phyloP scores from a whole-genome alignment of 2,888 invertebrate genomes.

The Lycaena phlaeas region DNA sequence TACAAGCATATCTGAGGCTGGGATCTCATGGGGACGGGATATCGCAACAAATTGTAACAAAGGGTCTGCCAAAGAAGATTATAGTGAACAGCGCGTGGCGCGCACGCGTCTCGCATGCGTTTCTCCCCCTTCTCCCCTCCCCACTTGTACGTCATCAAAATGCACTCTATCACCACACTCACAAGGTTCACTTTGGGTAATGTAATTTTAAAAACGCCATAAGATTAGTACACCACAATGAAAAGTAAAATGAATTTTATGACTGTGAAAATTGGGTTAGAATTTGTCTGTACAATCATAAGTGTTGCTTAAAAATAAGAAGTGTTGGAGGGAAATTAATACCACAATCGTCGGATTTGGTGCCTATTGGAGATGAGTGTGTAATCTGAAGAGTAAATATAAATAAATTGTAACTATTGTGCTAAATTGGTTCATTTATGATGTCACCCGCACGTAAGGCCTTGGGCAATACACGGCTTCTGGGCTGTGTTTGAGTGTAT shows the following conservation, averaged over 20 bases:
- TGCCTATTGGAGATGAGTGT: constrained; percentile 63
- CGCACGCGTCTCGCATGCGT: constrained; percentile 59
- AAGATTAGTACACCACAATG: constrained; percentile 23
- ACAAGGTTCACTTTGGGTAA: constrained; percentile 15
- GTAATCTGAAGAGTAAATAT: constrained; percentile 64
- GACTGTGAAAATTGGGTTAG: constrained; percentile 17
- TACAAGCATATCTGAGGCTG: constrained; percentile 57
- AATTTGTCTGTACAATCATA: constrained; percentile 20
- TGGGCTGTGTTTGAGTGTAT: constrained; percentile 19
- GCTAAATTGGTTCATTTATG: constrained; percentile 34
- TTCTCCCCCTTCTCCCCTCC: constrained; percentile 44
- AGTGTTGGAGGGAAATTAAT: constrained; percentile 71
- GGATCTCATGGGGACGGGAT: constrained; percentile 50
- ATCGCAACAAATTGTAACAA: constrained; percentile 69
- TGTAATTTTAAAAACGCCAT: constrained; percentile 10
- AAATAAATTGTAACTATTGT: constrained; percentile 40
- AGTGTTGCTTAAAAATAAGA: constrained; percentile 53
- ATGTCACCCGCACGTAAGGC: constrained; percentile 49
- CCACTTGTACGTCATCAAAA: constrained; percentile 9
- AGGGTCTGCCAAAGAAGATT: constrained; percentile 67
- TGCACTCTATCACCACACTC: constrained; percentile 3
- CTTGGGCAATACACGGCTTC: constrained; percentile 28
- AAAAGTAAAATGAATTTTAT: constrained; percentile 30
- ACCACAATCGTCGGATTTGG: constrained; percentile 69
- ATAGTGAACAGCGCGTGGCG: constrained; percentile 60